Evolutionary conservation across 2,113 vertebrate genomes (phyloP).

Genomic region (Ailurus styani): DNA sequence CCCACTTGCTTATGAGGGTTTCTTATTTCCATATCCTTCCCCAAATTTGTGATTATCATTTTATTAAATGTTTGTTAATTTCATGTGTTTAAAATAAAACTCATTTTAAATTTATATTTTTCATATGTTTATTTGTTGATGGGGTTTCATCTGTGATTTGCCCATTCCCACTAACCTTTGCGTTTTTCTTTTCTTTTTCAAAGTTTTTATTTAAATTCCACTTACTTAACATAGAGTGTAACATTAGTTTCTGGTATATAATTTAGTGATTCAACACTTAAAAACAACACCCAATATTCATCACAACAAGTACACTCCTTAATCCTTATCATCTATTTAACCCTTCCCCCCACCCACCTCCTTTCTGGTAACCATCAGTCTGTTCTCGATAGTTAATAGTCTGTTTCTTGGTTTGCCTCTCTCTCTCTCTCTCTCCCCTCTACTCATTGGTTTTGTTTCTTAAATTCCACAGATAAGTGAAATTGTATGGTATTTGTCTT

Average conservation of each 20-base stretch:
- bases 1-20: neutral
- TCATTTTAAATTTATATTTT: neutral
- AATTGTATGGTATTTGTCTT: neutral
- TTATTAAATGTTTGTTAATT: neutral
- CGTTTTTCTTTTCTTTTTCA: neutral
- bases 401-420: neutral
- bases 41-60: neutral
- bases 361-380: neutral
- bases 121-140: neutral
- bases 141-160: neutral
- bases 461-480: neutral
- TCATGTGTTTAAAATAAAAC: neutral
- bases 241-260: neutral
- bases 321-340: neutral
- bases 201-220: neutral
- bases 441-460: neutral
- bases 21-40: neutral
- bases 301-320: neutral
- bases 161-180: neutral
- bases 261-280: neutral
- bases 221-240: neutral
- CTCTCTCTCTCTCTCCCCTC: neutral
- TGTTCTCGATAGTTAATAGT: neutral
- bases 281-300: neutral
- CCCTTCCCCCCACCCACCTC: neutral